phyloP scores from a whole-genome alignment of 2,888 invertebrate genomes.

The Antitype chi region DNA sequence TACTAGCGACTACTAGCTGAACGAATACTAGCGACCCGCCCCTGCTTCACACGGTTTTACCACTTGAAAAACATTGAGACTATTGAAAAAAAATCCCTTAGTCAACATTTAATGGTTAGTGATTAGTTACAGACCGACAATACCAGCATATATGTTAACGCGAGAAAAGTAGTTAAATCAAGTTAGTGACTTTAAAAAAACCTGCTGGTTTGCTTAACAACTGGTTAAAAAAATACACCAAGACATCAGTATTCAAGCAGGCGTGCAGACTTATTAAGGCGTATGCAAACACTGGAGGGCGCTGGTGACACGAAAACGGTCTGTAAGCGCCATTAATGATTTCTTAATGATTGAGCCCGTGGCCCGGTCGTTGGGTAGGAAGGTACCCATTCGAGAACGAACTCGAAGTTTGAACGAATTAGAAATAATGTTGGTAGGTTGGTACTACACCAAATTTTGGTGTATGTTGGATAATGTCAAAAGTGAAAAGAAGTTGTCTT shows the following conservation, averaged over 20 bases:
- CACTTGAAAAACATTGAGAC: neutral
- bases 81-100: too few species aligned
- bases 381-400: neutral
- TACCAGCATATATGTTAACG: neutral
- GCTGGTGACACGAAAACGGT: slow-evolving; percentile 70
- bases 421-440: slow-evolving; percentile 15
- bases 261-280: slow-evolving; percentile 58
- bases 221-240: slow-evolving; percentile 37
- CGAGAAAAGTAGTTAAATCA: neutral
- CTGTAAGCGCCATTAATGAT: slow-evolving; percentile 80
- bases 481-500: neutral
- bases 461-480: neutral
- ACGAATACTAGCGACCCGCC: neutral
- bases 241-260: slow-evolving; percentile 41
- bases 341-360: slow-evolving; percentile 80
- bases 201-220: neutral
- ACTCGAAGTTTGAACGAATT: slow-evolving; percentile 4
- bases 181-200: neutral
- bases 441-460: neutral
- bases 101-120: neutral
- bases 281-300: slow-evolving; percentile 65
- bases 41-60: neutral
- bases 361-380: slow-evolving; percentile 20
- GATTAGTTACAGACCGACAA: neutral
- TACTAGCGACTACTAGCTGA: too few species aligned